phyloP scores from a whole-genome alignment of 1,140 invertebrate species.

The Sarcophaga bullata region DNA sequence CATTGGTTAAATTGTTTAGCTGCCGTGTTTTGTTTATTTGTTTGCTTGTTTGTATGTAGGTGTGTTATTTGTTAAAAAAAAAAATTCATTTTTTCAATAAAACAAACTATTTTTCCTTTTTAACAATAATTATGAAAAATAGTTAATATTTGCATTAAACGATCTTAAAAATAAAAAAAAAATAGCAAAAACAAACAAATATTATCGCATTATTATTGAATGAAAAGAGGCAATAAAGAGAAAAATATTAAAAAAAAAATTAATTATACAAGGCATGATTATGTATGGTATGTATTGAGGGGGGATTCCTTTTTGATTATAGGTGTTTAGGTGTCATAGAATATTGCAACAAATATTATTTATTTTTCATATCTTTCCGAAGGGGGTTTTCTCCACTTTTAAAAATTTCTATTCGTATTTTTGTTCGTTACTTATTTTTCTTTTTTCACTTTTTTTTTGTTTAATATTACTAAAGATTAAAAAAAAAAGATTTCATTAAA shows the following conservation, averaged over 20 bases:
- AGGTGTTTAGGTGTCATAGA: neutral
- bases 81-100: conserved; percentile 16
- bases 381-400: too few species aligned
- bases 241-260: too few species aligned
- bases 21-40: conserved; percentile 2
- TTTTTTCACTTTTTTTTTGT: too few species aligned
- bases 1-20: neutral
- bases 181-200: neutral
- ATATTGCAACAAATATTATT: conserved; percentile 34
- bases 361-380: neutral
- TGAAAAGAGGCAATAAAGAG: too few species aligned
- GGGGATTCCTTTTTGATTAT: conserved; percentile 14
- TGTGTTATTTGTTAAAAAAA: neutral
- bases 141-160: too few species aligned
- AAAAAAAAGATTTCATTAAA: too few species aligned
- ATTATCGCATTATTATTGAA: neutral
- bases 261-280: conserved; percentile 26
- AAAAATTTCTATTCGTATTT: too few species aligned
- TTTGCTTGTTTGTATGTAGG: neutral
- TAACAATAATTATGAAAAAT: conserved; percentile 6
- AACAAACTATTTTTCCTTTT: neutral
- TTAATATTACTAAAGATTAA: too few species aligned
- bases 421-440: too few species aligned
- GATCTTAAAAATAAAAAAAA: too few species aligned
- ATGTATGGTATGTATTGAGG: neutral